phyloP scores from a whole-genome alignment of 2,797 vertebrate genomes.

The Buceros bicornis region DNA sequence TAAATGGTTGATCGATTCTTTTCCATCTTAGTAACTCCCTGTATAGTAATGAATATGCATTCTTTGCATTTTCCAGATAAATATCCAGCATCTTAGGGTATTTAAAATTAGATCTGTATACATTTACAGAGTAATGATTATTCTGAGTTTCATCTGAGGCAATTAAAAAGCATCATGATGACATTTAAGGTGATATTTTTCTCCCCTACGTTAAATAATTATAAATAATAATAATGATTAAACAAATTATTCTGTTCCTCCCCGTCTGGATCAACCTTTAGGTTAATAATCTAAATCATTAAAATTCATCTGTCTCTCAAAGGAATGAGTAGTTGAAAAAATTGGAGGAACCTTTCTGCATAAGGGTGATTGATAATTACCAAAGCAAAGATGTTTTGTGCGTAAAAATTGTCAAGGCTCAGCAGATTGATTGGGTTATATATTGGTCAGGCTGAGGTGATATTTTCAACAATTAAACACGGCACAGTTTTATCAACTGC shows the following conservation, averaged over 20 bases:
- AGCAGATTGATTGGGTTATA: neutral
- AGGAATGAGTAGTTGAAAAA: slow-evolving; percentile 79
- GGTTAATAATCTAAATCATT: slow-evolving; percentile 84
- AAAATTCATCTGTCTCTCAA: slow-evolving; percentile 83
- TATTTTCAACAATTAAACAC: neutral
- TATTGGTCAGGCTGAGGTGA: neutral
- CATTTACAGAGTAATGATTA: slow-evolving; percentile 76
- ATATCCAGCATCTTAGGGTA: slow-evolving; percentile 69
- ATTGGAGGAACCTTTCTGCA: slow-evolving; percentile 72
- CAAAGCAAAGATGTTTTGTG: slow-evolving; percentile 61
- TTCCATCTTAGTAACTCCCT: slow-evolving; percentile 33
- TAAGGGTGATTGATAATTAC: slow-evolving; percentile 81
- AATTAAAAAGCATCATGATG: slow-evolving; percentile 84
- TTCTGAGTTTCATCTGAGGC: slow-evolving; percentile 80
- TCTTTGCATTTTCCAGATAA: slow-evolving; percentile 73
- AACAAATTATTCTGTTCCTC: slow-evolving; percentile 82
- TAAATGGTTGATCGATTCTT: slow-evolving; percentile 70
- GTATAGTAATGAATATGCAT: slow-evolving; percentile 64
- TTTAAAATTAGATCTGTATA: slow-evolving; percentile 81
- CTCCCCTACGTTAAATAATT: slow-evolving; percentile 83
- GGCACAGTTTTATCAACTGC: neutral
- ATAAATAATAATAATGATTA: slow-evolving; percentile 87
- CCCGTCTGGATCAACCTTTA: slow-evolving; percentile 81
- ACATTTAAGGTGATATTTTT: slow-evolving; percentile 86
- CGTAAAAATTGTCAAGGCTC: slow-evolving; percentile 24